These are phyloP conservation scores for Amia ocellicauda DNA, from an alignment of 2,113 vertebrate genomes.

Conservation along the genomic window DNA sequence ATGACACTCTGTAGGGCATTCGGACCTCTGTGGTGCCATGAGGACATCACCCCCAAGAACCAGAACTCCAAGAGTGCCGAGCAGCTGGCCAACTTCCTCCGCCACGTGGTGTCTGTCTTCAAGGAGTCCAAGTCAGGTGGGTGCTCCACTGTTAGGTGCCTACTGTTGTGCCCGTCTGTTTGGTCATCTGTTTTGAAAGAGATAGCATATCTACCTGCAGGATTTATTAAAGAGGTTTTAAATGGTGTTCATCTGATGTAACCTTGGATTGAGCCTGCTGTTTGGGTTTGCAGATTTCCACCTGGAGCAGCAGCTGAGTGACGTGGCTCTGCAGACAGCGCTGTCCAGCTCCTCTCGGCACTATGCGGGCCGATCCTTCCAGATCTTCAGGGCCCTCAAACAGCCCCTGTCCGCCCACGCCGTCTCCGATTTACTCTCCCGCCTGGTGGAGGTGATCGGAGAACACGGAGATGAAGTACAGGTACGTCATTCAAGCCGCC, in stretches of 20 bases:
- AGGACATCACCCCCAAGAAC: constrained; percentile 97
- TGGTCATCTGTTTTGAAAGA: background rate
- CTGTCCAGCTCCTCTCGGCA: constrained; percentile 94
- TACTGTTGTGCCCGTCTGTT: background rate
- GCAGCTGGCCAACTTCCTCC: constrained; percentile 91
- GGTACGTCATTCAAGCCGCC: constrained; percentile 32
- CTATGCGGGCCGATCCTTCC: constrained; percentile 94
- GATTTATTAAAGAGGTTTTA: background rate
- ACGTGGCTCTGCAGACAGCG: constrained; percentile 91
- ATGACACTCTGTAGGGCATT: too few relatives aligned
- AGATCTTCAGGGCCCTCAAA: constrained; percentile 91
- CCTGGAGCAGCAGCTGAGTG: constrained; percentile 93
- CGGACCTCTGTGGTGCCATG: constrained; percentile 96
- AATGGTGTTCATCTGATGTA: background rate
- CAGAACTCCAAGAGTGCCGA: constrained; percentile 94
- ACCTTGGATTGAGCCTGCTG: background rate
- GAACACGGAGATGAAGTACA: constrained; percentile 90
- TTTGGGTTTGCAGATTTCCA: constrained; percentile 82
- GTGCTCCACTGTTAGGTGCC: background rate
- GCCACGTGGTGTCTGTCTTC: constrained; percentile 91
- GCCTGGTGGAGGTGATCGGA: constrained; percentile 87
- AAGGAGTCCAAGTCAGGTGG: constrained; percentile 95
- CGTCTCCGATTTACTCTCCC: constrained; percentile 84
- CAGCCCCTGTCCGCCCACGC: constrained; percentile 85
- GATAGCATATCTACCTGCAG: background rate